A percentile compares a stretch with the other conserved stretches of the same genome.
These are phyloP conservation scores for Electrona antarctica DNA, from an alignment of 2,113 vertebrate genomes.

Conservation along the genomic window DNA sequence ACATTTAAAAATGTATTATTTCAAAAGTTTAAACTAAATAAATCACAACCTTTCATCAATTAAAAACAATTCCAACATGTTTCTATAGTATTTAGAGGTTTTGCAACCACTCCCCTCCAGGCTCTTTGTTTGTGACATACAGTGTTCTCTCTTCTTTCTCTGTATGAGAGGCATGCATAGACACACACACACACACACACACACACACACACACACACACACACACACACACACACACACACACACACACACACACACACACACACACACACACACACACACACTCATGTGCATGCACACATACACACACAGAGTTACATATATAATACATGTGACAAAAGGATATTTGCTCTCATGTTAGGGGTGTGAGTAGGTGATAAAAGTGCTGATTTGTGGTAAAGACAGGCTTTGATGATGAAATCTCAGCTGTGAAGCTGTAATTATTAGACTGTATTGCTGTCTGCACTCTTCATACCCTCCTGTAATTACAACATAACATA, in stretches of 20 bases:
- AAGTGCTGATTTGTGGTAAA: slow-evolving; percentile 71
- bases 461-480: slow-evolving; percentile 69
- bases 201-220: not conserved
- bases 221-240: slow-evolving; percentile 18
- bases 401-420: slow-evolving; percentile 80
- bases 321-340: slow-evolving; percentile 43
- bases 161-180: not conserved
- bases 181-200: slow-evolving; percentile 11
- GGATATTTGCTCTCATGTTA: slow-evolving; percentile 37
- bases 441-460: slow-evolving; percentile 75
- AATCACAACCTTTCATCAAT: too few relatives aligned
- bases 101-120: too few relatives aligned
- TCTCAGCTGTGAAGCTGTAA: slow-evolving; percentile 69
- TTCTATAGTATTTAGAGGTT: too few relatives aligned
- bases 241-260: not conserved
- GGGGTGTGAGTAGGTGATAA: slow-evolving; percentile 62
- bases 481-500: slow-evolving; percentile 70
- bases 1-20: too few relatives aligned
- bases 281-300: not conserved
- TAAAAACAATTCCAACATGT: too few relatives aligned
- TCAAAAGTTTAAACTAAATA: too few relatives aligned
- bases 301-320: not conserved
- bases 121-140: slow-evolving; percentile 33
- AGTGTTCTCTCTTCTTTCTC: slow-evolving; percentile 27
- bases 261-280: slow-evolving; percentile 2